These are phyloP conservation scores for Pimephales promelas DNA, from an alignment of 2,113 vertebrate genomes.

Conservation along the genomic window DNA sequence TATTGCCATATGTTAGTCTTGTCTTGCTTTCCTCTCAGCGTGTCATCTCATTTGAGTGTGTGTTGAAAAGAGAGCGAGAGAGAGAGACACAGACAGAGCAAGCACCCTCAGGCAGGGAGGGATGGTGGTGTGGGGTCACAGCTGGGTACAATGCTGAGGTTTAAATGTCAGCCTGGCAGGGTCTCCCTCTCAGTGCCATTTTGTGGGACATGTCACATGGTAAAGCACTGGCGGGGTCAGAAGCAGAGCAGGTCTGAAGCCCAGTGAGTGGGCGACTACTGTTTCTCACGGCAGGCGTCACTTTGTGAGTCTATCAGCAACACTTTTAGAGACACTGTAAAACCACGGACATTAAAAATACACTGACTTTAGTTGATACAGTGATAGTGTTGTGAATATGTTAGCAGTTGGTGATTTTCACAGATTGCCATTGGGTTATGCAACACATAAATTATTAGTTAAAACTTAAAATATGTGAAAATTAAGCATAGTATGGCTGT, in stretches of 20 bases:
- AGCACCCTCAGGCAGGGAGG: conserved; percentile 43
- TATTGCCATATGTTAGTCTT: conserved; percentile 29
- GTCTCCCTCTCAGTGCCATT: conserved; percentile 70
- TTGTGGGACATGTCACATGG: conserved; percentile 68
- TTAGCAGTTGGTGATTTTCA: not conserved
- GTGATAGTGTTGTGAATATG: not conserved
- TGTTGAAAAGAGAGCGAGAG: not conserved
- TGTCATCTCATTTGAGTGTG: not conserved
- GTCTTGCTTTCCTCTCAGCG: not conserved
- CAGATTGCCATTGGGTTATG: not conserved
- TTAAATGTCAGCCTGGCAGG: conserved; percentile 79
- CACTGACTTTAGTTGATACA: not conserved
- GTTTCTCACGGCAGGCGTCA: conserved; percentile 70
- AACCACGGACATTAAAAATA: conserved; percentile 24
- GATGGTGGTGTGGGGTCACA: conserved; percentile 63
- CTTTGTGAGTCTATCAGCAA: conserved; percentile 71
- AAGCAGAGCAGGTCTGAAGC: conserved; percentile 6
- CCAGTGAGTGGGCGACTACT: conserved; percentile 63
- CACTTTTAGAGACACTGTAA: conserved; percentile 54
- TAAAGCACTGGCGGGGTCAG: conserved; percentile 64
- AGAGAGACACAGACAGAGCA: conserved; percentile 8
- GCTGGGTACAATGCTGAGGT: conserved; percentile 73
- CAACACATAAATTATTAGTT: not conserved
- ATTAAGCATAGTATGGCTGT: not conserved
- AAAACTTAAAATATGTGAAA: not conserved